Conservation (phyloP, 2,888 invertebrate genomes). For the Elegia similella region DNA sequence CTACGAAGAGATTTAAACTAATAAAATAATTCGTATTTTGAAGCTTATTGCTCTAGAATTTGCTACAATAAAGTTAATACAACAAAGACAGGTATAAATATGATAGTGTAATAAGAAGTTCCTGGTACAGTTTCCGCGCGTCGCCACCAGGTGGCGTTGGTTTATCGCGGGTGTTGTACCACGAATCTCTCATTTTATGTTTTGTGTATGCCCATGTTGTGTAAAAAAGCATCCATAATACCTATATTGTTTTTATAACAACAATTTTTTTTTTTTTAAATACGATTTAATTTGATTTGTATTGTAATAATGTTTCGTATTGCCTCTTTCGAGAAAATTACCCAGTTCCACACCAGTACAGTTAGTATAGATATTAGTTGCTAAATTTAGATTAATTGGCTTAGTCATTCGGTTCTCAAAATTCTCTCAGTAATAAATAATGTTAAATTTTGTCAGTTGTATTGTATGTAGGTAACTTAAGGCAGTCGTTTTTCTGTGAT, state of each 20-base stretch:
- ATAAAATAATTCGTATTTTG: slow-evolving; percentile 27
- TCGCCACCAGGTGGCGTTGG: slow-evolving; percentile 27
- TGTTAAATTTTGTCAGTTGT: slow-evolving; percentile 13
- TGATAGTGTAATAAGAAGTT: slow-evolving; percentile 9
- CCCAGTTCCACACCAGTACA: slow-evolving; percentile 31
- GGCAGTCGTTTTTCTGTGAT: slow-evolving; percentile 17
- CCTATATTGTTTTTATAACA: slow-evolving; percentile 55
- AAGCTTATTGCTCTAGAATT: slow-evolving; percentile 45
- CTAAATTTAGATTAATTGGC: slow-evolving; percentile 13
- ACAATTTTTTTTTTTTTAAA: slow-evolving; percentile 45
- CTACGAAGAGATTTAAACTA: neutral
- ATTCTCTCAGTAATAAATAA: slow-evolving; percentile 7
- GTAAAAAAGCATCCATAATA: slow-evolving; percentile 49
- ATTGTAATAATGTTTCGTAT: slow-evolving; percentile 41
- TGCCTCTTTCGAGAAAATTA: slow-evolving; percentile 29
- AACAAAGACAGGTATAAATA: slow-evolving; percentile 52
- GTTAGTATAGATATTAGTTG: slow-evolving; percentile 31
- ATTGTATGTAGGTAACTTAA: slow-evolving; percentile 9
- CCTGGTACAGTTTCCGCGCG: neutral
- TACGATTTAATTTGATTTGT: slow-evolving; percentile 50
- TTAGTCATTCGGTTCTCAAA: slow-evolving; percentile 17
- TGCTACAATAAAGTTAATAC: slow-evolving; percentile 45
- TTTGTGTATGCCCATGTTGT: slow-evolving; percentile 48
- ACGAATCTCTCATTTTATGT: slow-evolving; percentile 41
- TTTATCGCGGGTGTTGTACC: slow-evolving; percentile 31